phyloP scores from a whole-genome alignment of 1,140 invertebrate genomes.

The Pogonognathellus flavescens region DNA sequence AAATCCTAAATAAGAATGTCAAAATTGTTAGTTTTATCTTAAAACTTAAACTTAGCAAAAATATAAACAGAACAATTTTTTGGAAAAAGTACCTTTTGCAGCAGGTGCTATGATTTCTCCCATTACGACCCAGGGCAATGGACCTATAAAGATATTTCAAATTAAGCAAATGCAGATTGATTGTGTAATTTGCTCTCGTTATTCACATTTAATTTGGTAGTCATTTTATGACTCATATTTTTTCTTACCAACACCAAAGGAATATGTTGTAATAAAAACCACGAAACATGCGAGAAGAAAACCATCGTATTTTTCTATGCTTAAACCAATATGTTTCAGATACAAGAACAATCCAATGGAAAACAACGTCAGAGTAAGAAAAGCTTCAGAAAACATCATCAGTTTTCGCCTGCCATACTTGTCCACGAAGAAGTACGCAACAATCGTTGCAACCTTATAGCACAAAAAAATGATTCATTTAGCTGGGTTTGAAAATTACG shows the following conservation, averaged over 20 bases:
- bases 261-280: conserved; percentile 89
- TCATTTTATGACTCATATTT: too few species aligned
- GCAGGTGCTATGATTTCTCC: conserved; percentile 71
- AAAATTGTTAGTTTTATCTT: neutral
- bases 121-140: conserved; percentile 72
- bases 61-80: neutral
- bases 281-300: conserved; percentile 85
- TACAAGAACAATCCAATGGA: conserved; percentile 71
- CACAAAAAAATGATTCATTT: too few species aligned
- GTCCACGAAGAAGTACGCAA: conserved; percentile 74
- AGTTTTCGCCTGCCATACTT: conserved; percentile 74
- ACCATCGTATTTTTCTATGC: conserved; percentile 71
- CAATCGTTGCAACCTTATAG: conserved; percentile 69
- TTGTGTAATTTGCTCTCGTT: too few species aligned
- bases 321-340: conserved; percentile 54
- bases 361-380: conserved; percentile 70
- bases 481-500: too few species aligned
- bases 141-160: conserved; percentile 67
- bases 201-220: too few species aligned
- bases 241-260: conserved; percentile 72
- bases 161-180: conserved; percentile 70
- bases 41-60: neutral
- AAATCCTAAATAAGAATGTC: neutral
- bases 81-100: conserved; percentile 66
- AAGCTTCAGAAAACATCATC: conserved; percentile 72